Conservation (phyloP, 2,113 vertebrate genomes). For the Pedetes capensis region DNA sequence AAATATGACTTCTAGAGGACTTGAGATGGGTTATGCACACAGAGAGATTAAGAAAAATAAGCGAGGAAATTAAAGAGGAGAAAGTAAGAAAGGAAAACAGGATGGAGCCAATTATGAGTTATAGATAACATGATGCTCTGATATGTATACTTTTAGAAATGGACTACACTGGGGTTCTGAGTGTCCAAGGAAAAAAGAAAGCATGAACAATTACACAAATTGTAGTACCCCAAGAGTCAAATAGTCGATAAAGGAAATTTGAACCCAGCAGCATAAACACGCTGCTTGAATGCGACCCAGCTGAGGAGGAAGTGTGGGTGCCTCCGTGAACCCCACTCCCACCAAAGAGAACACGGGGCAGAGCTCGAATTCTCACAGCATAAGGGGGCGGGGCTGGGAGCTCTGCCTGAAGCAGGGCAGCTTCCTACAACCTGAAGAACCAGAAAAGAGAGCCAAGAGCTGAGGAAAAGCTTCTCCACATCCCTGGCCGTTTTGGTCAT, state of each 20-base stretch:
- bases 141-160: not conserved
- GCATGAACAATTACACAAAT: not conserved
- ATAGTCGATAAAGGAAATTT: not conserved
- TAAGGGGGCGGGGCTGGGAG: fast-evolving
- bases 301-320: not conserved
- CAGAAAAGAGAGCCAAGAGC: not conserved
- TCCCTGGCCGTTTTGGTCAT: not conserved
- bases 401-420: not conserved
- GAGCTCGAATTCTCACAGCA: not conserved
- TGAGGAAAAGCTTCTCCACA: too few species aligned
- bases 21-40: not conserved
- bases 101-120: not conserved
- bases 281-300: not conserved
- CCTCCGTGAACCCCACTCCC: not conserved
- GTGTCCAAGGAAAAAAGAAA: not conserved
- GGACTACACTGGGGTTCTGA: not conserved
- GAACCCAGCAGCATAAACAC: not conserved
- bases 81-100: not conserved
- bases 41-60: not conserved
- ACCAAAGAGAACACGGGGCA: not conserved
- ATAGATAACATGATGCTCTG: not conserved
- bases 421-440: not conserved
- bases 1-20: slow-evolving; percentile 2
- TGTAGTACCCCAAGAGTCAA: not conserved
- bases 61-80: not conserved